Evolutionary conservation across 2,113 vertebrate genomes (phyloP).

Genomic region (Phalacrocorax brasilianus): DNA sequence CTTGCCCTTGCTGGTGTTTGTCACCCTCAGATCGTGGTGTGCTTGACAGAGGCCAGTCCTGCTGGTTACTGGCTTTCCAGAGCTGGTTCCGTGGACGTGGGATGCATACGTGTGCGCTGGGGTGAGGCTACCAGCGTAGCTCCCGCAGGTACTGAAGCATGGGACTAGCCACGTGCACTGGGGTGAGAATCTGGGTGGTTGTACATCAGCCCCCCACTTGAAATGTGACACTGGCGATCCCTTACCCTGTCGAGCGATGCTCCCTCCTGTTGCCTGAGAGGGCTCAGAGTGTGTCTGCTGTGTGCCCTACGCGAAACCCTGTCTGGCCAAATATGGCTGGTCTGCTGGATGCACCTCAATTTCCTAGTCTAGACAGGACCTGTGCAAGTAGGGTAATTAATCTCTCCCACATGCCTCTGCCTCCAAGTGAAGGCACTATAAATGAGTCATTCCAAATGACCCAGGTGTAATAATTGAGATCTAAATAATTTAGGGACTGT

Average conservation of each 20-base stretch:
- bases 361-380: conserved; percentile 2
- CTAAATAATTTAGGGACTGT: conserved; percentile 26
- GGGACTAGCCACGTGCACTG: not conserved
- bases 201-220: not conserved
- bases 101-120: accelerated
- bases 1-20: not conserved
- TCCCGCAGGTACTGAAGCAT: not conserved
- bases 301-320: not conserved
- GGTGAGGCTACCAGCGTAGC: not conserved
- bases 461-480: conserved; percentile 31
- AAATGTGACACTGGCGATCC: not conserved
- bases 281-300: not conserved
- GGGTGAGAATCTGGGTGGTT: not conserved
- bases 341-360: not conserved
- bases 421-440: not conserved
- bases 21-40: not conserved
- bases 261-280: not conserved
- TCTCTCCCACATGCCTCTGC: not conserved
- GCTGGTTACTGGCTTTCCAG: not conserved
- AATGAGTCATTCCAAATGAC: conserved; percentile 20
- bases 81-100: not conserved
- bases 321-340: not conserved
- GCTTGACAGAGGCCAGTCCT: not conserved
- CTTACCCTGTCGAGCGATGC: not conserved
- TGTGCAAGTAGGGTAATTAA: not conserved